A percentile compares a stretch with the other conserved stretches of the same genome.
These are phyloP conservation scores for Mythimna impura DNA, from an alignment of 2,888 invertebrate species.

Conservation along the genomic window DNA sequence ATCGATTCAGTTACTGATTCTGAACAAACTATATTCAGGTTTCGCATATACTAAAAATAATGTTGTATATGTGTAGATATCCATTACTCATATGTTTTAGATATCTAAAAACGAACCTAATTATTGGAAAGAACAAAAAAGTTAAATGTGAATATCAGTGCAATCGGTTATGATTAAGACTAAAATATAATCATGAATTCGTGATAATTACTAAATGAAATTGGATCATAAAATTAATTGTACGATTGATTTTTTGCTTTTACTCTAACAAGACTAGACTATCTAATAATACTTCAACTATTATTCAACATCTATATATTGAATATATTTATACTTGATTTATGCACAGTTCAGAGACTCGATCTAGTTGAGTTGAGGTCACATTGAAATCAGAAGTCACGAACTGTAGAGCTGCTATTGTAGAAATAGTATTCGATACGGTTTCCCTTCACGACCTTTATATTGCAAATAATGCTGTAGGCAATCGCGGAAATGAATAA, in stretches of 20 bases:
- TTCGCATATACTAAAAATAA: too few relatives aligned
- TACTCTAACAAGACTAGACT: neutral
- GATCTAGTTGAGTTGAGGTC: conserved; percentile 54
- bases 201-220: conserved; percentile 4
- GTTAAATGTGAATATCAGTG: neutral
- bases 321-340: conserved; percentile 44
- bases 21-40: too few relatives aligned
- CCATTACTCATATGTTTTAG: too few relatives aligned
- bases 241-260: conserved; percentile 21
- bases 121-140: conserved; percentile 3
- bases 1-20: too few relatives aligned
- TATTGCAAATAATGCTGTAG: conserved; percentile 36
- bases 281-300: conserved; percentile 21
- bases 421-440: conserved; percentile 40
- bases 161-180: conserved; percentile 6
- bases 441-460: conserved; percentile 43
- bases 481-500: conserved; percentile 26
- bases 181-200: conserved; percentile 17
- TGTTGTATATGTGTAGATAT: neutral
- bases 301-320: conserved; percentile 22
- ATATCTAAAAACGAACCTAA: neutral
- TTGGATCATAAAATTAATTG: conserved; percentile 24
- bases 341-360: conserved; percentile 46
- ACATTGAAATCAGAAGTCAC: conserved; percentile 57
- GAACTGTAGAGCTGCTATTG: conserved; percentile 35